Base-by-base conservation (phyloP, 2,113 vertebrate genomes). In the Heptranchias perlo region DNA sequence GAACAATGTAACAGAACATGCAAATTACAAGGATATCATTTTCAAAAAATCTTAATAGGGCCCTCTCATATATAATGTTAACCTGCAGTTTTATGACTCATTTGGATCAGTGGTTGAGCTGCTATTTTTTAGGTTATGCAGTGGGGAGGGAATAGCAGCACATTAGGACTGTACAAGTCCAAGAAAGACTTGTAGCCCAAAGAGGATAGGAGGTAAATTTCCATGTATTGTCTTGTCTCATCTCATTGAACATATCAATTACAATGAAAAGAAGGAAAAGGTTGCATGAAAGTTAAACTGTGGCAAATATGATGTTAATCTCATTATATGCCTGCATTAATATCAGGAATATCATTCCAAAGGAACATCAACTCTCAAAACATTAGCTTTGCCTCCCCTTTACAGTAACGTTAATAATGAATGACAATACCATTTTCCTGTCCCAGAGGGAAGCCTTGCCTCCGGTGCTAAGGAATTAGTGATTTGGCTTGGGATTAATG, bases 391-490 rank as follows among this genome's bases (percentile, higher is more conserved):
- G 58, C 16, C 61, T 93, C 16, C 58, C 39, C 16, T 39, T 62
- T 93, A 93, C 35, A 93, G 31, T 54, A 93, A 62, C 89, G 23
- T 93, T 93, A 93, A 62, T n/a, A n/a, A n/a, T n/a, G n/a, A n/a
- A n/a, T 62, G 35, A 62, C 89, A 93, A 39, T 93, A 93, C 35
- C 89, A 93, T 62, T 62, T 93, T 25, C 54, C 35, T 62, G 35
- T 23, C 35, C n/a, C 89, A 93, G 58, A 93, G 89, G 58, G 89
- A 93, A 93, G 58, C 58, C 58, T 39, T 89, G 52, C 28, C 10
- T 28, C 49, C 16, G 35, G n/a, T 44, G n/a, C 58, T 18, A n/a
- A 3, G 61, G 58, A 62, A 93, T 31, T 62, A 62, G 39, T 5
- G n/a, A 62, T 64, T 64, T 93, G 35, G 89, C 58, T 49, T 54